Evolutionary conservation across 2,888 invertebrate species (phyloP).

Genomic region (Byasa hedistus): DNA sequence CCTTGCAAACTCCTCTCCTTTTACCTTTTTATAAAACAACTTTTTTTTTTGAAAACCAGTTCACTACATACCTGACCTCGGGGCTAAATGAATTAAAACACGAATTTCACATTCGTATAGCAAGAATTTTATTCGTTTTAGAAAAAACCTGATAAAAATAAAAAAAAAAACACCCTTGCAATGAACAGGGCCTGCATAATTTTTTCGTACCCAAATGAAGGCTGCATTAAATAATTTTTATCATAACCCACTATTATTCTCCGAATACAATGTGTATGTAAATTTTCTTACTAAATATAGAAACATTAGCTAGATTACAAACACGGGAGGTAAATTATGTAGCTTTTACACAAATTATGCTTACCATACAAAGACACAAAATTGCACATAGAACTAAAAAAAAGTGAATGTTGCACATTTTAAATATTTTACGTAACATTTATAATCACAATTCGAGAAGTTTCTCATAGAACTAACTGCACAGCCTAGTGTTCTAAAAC

Average conservation of each 20-base stretch:
- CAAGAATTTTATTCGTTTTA: conserved; percentile 4
- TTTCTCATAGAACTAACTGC: conserved; percentile 2
- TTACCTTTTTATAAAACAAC: conserved; percentile 28
- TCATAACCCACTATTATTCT: background rate
- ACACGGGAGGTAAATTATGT: background rate
- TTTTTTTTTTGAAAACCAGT: conserved; percentile 27
- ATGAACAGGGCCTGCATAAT: background rate
- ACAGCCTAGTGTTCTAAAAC: conserved; percentile 24
- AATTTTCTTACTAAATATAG: background rate
- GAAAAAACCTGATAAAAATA: background rate
- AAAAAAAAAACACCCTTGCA: background rate
- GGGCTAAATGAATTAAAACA: conserved; percentile 21
- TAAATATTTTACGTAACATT: conserved; percentile 14
- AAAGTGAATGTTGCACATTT: conserved; percentile 24
- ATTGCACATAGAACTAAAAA: conserved; percentile 14
- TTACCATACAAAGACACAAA: conserved; percentile 9
- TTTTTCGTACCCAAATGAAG: background rate
- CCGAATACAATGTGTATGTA: background rate
- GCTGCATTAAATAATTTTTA: background rate
- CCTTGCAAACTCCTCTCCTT: conserved; percentile 30
- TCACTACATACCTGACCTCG: conserved; percentile 25
- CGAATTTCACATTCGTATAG: conserved; percentile 24
- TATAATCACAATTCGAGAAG: background rate
- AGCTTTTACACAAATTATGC: conserved; percentile 4
- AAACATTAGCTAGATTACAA: background rate